A percentile compares a stretch with the other conserved stretches of the same genome.
Conservation (phyloP, 2,888 invertebrate genomes). For the Tenthredo mesomela region DNA sequence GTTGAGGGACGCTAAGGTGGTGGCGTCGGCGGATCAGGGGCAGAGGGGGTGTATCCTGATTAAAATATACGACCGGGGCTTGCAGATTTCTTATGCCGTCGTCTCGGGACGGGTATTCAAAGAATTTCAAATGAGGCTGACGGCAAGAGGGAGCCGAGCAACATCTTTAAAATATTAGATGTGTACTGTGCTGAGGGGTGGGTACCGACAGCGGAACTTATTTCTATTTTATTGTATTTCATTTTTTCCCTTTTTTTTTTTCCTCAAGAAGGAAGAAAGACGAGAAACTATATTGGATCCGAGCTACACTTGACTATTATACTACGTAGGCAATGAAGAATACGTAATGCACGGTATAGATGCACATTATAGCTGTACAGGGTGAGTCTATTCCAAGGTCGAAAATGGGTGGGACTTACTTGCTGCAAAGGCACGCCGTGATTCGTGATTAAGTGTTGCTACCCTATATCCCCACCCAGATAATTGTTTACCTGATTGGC, state of each 20-base stretch:
- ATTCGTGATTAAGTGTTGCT: too few species aligned
- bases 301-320: constrained; percentile 30
- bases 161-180: constrained; percentile 75
- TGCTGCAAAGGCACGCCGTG: too few species aligned
- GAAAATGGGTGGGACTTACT: too few species aligned
- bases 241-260: background rate
- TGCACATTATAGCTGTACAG: background rate
- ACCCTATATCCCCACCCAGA: too few species aligned
- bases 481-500: too few species aligned
- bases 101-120: constrained; percentile 70
- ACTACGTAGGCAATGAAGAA: background rate
- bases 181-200: constrained; percentile 67
- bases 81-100: constrained; percentile 69
- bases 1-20: constrained; percentile 56
- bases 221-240: background rate
- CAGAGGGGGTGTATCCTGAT: constrained; percentile 70
- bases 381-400: too few species aligned
- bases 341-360: background rate
- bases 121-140: constrained; percentile 75
- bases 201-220: constrained; percentile 4
- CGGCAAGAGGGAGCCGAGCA: constrained; percentile 41
- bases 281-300: constrained; percentile 34
- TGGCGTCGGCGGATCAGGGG: constrained; percentile 62
- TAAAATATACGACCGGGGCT: constrained; percentile 75
- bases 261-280: background rate